Evolutionary conservation across 1,140 invertebrate genomes (phyloP).

Genomic region (Stegodyphus mimosarum): DNA sequence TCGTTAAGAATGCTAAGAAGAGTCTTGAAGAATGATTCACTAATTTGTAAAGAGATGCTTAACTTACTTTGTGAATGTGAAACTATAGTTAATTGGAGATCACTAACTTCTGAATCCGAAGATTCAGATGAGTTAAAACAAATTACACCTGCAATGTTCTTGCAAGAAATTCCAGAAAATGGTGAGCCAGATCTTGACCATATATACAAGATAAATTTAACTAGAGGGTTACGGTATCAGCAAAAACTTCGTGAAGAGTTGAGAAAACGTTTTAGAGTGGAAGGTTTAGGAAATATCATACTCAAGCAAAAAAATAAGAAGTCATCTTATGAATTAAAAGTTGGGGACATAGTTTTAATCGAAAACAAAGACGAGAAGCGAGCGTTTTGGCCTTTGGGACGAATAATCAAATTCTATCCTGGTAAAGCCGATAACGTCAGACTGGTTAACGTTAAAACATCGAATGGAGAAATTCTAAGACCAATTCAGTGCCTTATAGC

Average conservation of each 20-base stretch:
- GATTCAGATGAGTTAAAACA: conserved; percentile 46
- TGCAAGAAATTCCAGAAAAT: background rate
- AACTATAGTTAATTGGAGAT: conserved; percentile 52
- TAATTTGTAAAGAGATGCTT: conserved; percentile 43
- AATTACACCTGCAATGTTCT: conserved; percentile 19
- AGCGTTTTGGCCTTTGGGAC: no score
- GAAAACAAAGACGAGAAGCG: no score
- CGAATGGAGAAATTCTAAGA: no score
- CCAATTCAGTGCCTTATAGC: no score
- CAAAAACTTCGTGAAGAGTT: background rate
- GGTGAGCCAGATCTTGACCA: background rate
- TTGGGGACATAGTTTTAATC: no score
- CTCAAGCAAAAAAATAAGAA: no score
- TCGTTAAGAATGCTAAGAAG: conserved; percentile 11
- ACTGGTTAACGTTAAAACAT: no score
- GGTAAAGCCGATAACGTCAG: no score
- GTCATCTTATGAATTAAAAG: no score
- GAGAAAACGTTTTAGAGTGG: background rate
- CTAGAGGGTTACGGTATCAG: background rate
- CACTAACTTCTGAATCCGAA: conserved; percentile 49
- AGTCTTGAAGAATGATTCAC: background rate
- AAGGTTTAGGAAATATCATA: conserved; percentile 13
- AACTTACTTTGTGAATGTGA: conserved; percentile 59
- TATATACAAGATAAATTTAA: no score
- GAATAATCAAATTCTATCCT: no score